Evolutionary conservation across 2,113 vertebrate genomes (phyloP).

Genomic region (Phaethornis superciliosus): DNA sequence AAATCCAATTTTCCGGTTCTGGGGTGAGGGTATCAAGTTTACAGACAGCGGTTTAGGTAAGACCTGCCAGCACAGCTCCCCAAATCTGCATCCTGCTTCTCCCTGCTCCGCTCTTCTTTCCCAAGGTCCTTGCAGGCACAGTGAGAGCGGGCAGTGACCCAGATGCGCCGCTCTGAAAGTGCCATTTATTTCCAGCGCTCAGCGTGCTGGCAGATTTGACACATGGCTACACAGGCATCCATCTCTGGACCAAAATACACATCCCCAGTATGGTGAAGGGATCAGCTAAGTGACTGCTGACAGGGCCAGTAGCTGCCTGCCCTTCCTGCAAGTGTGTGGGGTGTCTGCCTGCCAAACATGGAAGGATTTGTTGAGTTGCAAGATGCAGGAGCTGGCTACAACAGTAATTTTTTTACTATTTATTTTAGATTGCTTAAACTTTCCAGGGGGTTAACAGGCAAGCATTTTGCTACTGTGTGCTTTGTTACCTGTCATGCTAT

Average conservation of each 20-base stretch:
- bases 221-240: slow-evolving; percentile 5
- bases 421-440: not conserved
- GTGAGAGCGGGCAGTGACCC: slow-evolving; percentile 25
- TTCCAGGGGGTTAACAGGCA: not conserved
- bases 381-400: not conserved
- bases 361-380: not conserved
- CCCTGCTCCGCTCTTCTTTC: not conserved
- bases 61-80: not conserved
- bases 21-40: not conserved
- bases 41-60: not conserved
- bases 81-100: not conserved
- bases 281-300: not conserved
- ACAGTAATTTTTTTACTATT: not conserved
- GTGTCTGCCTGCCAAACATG: rapidly evolving
- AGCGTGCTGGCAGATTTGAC: not conserved
- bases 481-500: not conserved
- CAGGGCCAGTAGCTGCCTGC: not conserved
- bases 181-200: slow-evolving; percentile 37
- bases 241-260: not conserved
- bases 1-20: not conserved
- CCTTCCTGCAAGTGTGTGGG: not conserved
- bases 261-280: not conserved
- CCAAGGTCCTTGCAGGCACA: not conserved
- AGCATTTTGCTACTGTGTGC: not conserved
- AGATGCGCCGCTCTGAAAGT: slow-evolving; percentile 33